Evolutionary conservation across 1,140 invertebrate genomes (phyloP).

Genomic region (Drosophila neocordata): DNA sequence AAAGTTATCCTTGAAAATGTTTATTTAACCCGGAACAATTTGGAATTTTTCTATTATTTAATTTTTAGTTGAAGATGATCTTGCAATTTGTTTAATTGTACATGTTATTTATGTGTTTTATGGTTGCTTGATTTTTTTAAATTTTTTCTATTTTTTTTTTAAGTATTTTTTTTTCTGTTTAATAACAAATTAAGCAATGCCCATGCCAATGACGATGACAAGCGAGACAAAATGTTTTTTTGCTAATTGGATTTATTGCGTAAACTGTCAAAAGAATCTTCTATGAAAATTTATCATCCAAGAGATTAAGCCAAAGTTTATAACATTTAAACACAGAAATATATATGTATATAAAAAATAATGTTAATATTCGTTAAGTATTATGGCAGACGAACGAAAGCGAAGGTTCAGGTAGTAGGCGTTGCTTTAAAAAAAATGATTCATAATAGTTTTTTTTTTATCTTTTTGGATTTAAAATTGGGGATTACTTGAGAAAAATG

Average conservation of each 20-base stretch:
- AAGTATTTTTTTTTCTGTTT: slow-evolving; percentile 50
- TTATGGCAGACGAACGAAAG: slow-evolving; percentile 54
- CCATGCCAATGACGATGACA: slow-evolving; percentile 48
- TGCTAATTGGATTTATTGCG: slow-evolving; percentile 72
- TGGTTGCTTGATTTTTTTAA: slow-evolving; percentile 30
- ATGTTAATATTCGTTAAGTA: slow-evolving; percentile 23
- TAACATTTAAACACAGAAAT: slow-evolving; percentile 21
- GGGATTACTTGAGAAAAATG: slow-evolving; percentile 15
- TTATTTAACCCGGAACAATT: slow-evolving; percentile 63
- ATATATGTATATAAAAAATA: slow-evolving; percentile 13
- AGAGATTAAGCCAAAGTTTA: slow-evolving; percentile 38
- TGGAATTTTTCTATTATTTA: slow-evolving; percentile 21
- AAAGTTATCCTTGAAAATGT: slow-evolving; percentile 47
- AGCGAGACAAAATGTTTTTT: slow-evolving; percentile 56
- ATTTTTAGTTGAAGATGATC: slow-evolving; percentile 52
- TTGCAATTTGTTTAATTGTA: slow-evolving; percentile 73
- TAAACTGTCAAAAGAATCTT: slow-evolving; percentile 68
- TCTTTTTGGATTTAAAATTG: slow-evolving; percentile 16
- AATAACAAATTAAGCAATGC: slow-evolving; percentile 66
- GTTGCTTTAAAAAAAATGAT: slow-evolving; percentile 55
- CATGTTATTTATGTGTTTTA: slow-evolving; percentile 37
- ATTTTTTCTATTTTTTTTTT: no score
- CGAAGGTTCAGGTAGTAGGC: slow-evolving; percentile 28
- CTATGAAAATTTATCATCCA: slow-evolving; percentile 71
- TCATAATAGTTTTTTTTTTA: slow-evolving; percentile 41